These are phyloP conservation scores for Ceratina calcarata DNA, from an alignment of 1,140 invertebrate species.

Conservation along the genomic window DNA sequence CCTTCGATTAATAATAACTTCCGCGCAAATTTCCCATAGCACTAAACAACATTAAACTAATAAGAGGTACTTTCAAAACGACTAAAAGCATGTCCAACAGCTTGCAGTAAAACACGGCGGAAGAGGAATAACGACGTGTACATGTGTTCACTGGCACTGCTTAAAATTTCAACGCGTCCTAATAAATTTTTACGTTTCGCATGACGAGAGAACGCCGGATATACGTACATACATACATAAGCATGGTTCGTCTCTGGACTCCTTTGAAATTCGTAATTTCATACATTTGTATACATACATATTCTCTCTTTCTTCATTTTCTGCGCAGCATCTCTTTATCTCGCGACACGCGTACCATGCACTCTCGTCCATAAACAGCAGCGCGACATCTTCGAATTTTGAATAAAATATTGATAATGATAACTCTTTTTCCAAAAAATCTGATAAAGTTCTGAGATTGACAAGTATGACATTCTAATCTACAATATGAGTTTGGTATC, in stretches of 20 bases:
- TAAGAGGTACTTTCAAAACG: background rate
- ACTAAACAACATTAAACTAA: background rate
- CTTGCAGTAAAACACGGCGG: background rate
- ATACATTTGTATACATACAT: background rate
- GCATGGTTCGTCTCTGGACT: background rate
- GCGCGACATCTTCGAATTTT: background rate
- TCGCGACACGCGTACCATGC: background rate
- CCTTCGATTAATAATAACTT: too few species aligned
- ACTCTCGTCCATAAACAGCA: background rate
- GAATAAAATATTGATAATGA: too few species aligned
- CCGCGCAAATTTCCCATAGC: too few species aligned
- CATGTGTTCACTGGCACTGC: background rate
- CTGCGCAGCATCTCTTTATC: slow-evolving; percentile 34
- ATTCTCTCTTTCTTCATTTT: slow-evolving; percentile 7
- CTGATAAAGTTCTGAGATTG: too few species aligned
- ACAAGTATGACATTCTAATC: too few species aligned
- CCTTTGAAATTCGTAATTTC: background rate
- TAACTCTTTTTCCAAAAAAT: too few species aligned
- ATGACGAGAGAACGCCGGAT: background rate
- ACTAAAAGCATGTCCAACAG: background rate
- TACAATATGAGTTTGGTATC: background rate
- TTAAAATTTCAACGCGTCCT: slow-evolving; percentile 23
- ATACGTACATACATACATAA: background rate
- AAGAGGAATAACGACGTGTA: background rate
- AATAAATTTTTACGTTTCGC: slow-evolving; percentile 29